These are phyloP conservation scores for Heliconius erato DNA, from an alignment of 2,888 invertebrate species.

Conservation along the genomic window DNA sequence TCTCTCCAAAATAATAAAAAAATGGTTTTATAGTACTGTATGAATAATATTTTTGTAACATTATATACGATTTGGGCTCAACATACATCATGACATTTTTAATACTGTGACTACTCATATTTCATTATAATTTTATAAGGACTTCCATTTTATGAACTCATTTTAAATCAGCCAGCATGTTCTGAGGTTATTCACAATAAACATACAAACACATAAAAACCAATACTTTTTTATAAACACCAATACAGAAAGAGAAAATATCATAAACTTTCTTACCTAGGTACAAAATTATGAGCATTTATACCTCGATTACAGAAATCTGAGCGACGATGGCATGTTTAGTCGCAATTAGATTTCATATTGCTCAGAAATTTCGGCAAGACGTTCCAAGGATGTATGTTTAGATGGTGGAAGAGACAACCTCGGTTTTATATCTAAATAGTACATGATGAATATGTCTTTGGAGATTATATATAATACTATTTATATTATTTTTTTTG, in stretches of 20 bases:
- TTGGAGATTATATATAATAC: too few relatives aligned
- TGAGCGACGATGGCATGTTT: conserved; percentile 62
- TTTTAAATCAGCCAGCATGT: neutral
- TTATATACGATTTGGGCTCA: too few relatives aligned
- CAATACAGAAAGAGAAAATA: conserved; percentile 14
- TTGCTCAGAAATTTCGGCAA: conserved; percentile 59
- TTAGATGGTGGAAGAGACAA: conserved; percentile 45
- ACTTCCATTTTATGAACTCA: neutral
- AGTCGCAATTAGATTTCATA: conserved; percentile 61
- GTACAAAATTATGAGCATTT: conserved; percentile 36
- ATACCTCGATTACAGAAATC: conserved; percentile 32
- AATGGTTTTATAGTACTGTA: too few relatives aligned
- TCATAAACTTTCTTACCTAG: conserved; percentile 1
- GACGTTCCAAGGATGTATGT: conserved; percentile 45
- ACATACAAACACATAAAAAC: neutral
- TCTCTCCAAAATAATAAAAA: too few relatives aligned
- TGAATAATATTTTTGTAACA: too few relatives aligned
- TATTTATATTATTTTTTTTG: too few relatives aligned
- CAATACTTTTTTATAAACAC: neutral
- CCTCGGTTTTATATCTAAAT: neutral
- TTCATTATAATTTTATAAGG: too few relatives aligned
- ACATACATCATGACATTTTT: too few relatives aligned
- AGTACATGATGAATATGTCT: too few relatives aligned
- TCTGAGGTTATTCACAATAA: neutral
- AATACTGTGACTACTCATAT: too few relatives aligned